Conservation (phyloP, 2,888 invertebrate species). For the Hipparchia sbordonii region DNA sequence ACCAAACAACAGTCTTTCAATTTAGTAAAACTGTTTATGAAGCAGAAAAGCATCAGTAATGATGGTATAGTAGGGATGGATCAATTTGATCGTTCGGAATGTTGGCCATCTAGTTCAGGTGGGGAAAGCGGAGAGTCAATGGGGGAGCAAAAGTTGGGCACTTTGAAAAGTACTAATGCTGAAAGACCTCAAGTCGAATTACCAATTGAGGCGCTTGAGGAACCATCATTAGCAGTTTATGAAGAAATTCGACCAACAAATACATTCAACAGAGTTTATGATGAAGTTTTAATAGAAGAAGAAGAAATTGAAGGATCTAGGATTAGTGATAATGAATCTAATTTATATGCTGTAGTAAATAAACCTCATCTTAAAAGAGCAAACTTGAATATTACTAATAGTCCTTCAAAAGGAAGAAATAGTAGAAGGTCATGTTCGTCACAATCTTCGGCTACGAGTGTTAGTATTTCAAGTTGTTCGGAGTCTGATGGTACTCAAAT, state of each 20-base stretch:
- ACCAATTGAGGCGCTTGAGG: slow-evolving; percentile 79
- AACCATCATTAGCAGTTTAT: slow-evolving; percentile 63
- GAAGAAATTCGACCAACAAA: slow-evolving; percentile 67
- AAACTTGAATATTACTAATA: slow-evolving; percentile 81
- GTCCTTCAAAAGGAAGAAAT: slow-evolving; percentile 69
- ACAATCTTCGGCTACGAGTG: slow-evolving; percentile 79
- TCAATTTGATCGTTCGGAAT: slow-evolving; percentile 87
- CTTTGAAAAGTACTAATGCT: slow-evolving; percentile 52
- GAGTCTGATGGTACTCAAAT: slow-evolving; percentile 81
- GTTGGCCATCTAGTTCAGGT: slow-evolving; percentile 88
- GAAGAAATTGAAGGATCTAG: slow-evolving; percentile 75
- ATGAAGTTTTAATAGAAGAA: slow-evolving; percentile 75
- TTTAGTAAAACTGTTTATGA: slow-evolving; percentile 93
- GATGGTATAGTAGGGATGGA: slow-evolving; percentile 90
- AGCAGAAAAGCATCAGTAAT: slow-evolving; percentile 92
- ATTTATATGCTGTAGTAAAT: slow-evolving; percentile 77
- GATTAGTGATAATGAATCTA: slow-evolving; percentile 69
- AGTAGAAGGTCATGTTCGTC: slow-evolving; percentile 73
- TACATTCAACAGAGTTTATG: slow-evolving; percentile 70
- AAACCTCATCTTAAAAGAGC: slow-evolving; percentile 71
- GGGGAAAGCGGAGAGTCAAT: slow-evolving; percentile 84
- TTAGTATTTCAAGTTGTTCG: slow-evolving; percentile 80
- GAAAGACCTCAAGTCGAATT: slow-evolving; percentile 79
- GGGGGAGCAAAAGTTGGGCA: slow-evolving; percentile 68
- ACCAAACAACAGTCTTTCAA: slow-evolving; percentile 90